Evolutionary conservation across 2,888 invertebrate genomes (phyloP), one percentile per base, ranked within the genome.

Genomic region (Eucriotettix oculatus): DNA sequence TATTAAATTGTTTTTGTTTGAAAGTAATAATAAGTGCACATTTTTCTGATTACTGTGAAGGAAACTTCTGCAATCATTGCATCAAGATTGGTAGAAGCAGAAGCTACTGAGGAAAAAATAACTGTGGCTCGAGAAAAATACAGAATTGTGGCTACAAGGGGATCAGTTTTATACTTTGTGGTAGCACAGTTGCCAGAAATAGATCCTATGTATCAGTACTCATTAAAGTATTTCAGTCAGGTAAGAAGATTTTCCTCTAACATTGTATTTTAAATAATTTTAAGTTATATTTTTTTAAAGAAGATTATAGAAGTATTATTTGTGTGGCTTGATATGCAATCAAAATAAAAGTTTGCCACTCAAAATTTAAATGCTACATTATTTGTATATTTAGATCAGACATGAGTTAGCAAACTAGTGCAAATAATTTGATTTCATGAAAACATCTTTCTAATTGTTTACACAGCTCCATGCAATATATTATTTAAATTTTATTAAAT

Each of bases 141-240:
- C 72, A 80, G 90, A 42, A 80, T 85, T 0, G 87, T 94, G 10
- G 92, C 95, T 0, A 86, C 85, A 0, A 83, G 93, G 64, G 95
- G 94, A 1, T 90, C 94, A 0, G 86, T 91, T 16, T 75, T 96
- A 9, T 96, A 91, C 73, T 95, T 95, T 72, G 90, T 92, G 0
- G 90, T 95, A 2, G 87, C 91, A 0, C 86, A 87, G 69, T 76
- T 96, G 16, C 86, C 90, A 0, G 88, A 91, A 68, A 88, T 96
- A 61, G 94, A 96, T 73, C 90, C 93, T 0, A 95, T 95, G 95
- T 96, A 96, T 73, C 95, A 96, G 74, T 95, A 88, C 74, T 94
- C 93, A 0, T 76, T 95, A 48, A 91, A 89, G 68, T 94, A 93
- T 76, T 95, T 94, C 70, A 89, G 82, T 65, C 82, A 83, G 72